Evolutionary conservation across 1,140 invertebrate genomes (phyloP).

Genomic region (Batillaria attramentaria): DNA sequence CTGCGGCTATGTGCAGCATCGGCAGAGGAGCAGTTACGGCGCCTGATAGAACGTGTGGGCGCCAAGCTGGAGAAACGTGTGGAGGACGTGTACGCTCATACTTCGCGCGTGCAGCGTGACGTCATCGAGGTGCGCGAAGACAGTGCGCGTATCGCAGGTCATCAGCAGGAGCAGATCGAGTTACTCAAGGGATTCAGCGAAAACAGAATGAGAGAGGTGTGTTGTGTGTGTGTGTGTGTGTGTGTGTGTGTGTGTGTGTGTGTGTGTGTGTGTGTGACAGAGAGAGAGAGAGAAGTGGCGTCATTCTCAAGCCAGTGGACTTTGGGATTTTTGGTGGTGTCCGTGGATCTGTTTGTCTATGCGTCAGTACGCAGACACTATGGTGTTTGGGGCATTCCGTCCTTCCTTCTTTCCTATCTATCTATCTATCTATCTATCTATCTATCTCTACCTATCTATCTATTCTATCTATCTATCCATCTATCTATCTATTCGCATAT

Average conservation of each 20-base stretch:
- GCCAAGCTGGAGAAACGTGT: constrained; percentile 50
- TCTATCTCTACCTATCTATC: too few relatives aligned
- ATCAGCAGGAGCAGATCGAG: constrained; percentile 38
- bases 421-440: too few relatives aligned
- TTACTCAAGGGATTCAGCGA: constrained; percentile 24
- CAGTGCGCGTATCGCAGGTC: constrained; percentile 28
- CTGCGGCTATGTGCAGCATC: constrained; percentile 41
- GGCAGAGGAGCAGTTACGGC: constrained; percentile 49
- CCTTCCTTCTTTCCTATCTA: too few relatives aligned
- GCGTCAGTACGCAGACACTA: too few relatives aligned
- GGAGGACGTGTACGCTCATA: constrained; percentile 39
- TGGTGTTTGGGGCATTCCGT: too few relatives aligned
- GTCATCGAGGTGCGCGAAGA: constrained; percentile 42
- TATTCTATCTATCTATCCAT: too few relatives aligned
- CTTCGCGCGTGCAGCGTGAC: constrained; percentile 36
- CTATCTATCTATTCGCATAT: too few relatives aligned
- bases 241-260: constrained; percentile 4
- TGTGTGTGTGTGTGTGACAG: not conserved
- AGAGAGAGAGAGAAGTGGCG: not conserved
- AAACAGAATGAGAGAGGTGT: not conserved
- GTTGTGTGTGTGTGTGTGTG: not conserved
- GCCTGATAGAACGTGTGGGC: constrained; percentile 47
- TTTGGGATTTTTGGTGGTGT: not conserved
- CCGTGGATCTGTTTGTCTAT: too few relatives aligned
- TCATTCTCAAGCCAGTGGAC: not conserved